A percentile compares a stretch with the other conserved stretches of the same genome.
Conservation (phyloP, 2,113 vertebrate species). For the Chamaea fasciata region DNA sequence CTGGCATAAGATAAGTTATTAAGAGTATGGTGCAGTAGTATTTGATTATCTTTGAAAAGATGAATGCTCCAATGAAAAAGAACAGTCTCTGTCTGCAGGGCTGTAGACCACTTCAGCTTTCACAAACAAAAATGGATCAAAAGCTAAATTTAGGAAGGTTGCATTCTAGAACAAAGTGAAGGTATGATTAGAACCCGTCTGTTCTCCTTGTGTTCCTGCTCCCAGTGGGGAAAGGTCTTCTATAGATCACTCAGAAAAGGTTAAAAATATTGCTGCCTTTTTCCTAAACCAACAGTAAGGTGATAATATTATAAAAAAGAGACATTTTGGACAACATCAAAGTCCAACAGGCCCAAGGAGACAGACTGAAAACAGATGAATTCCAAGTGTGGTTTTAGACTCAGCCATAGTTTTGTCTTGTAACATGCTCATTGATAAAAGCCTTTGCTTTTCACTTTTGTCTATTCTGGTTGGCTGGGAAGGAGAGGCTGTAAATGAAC, state of each 20-base stretch:
- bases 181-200: neutral
- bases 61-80: neutral
- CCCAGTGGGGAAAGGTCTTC: neutral
- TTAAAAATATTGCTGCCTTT: neutral
- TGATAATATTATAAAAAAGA: neutral
- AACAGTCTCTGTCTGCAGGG: neutral
- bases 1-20: neutral
- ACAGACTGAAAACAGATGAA: neutral
- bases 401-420: neutral
- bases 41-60: neutral
- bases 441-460: neutral
- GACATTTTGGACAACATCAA: neutral
- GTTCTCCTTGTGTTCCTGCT: neutral
- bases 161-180: neutral
- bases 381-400: neutral
- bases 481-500: neutral
- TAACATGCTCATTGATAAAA: neutral
- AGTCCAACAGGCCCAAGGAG: neutral
- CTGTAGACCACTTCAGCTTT: neutral
- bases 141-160: neutral
- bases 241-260: neutral
- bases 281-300: neutral
- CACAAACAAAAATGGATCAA: neutral
- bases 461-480: neutral
- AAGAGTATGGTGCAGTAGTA: neutral